Evolutionary conservation across 2,113 vertebrate species (phyloP).

Genomic region (Pseudopipra pipra): DNA sequence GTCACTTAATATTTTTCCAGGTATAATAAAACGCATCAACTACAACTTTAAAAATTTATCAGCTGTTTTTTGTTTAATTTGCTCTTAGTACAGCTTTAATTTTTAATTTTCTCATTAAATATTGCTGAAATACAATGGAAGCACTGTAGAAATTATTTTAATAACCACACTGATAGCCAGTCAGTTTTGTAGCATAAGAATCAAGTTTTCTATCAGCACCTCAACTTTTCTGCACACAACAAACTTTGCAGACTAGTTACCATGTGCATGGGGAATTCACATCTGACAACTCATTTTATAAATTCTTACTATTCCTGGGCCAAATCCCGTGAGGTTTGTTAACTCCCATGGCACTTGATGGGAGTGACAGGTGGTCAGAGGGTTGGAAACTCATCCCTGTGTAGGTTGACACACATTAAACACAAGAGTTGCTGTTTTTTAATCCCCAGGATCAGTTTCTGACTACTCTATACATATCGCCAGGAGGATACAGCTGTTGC

Average conservation of each 20-base stretch:
- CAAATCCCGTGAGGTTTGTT: not conserved
- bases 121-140: not conserved
- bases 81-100: not conserved
- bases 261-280: not conserved
- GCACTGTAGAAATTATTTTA: not conserved
- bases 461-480: not conserved
- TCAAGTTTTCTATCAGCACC: not conserved
- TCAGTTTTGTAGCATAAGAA: not conserved
- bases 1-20: not conserved
- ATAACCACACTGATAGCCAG: not conserved
- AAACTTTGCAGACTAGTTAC: not conserved
- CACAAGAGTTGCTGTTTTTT: not conserved
- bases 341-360: not conserved
- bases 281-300: not conserved
- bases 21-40: not conserved
- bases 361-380: conserved; percentile 3
- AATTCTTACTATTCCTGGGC: not conserved
- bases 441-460: not conserved
- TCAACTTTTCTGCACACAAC: not conserved
- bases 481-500: not conserved
- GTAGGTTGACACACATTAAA: not conserved
- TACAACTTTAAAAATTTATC: not conserved
- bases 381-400: not conserved
- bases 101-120: not conserved
- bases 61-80: not conserved